phyloP scores from a whole-genome alignment of 2,797 vertebrate species.

The Eremophila alpestris region DNA sequence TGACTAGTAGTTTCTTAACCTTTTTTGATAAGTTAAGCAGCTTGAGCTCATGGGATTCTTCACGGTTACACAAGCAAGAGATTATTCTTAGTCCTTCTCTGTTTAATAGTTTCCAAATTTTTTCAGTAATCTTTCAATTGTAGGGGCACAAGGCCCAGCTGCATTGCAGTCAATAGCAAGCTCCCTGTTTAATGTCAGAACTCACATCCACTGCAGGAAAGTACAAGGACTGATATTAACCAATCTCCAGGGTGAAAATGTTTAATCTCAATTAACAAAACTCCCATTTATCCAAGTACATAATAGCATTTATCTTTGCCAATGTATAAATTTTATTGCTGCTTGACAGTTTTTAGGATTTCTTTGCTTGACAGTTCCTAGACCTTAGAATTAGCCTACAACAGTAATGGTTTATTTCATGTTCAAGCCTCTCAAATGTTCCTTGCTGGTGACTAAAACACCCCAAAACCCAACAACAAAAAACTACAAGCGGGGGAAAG shows the following conservation, averaged over 20 bases:
- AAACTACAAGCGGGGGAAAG: rapidly evolving
- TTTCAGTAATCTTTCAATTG: background rate
- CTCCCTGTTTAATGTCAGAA: background rate
- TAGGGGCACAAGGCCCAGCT: background rate
- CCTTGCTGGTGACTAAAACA: background rate
- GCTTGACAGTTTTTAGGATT: background rate
- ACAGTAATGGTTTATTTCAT: background rate
- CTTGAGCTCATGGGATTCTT: background rate
- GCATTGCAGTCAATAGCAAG: background rate
- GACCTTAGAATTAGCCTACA: background rate
- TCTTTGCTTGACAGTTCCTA: background rate
- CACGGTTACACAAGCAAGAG: background rate
- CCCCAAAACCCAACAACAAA: too few species aligned
- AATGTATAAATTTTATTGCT: background rate
- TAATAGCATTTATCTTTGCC: background rate
- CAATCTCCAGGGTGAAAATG: background rate
- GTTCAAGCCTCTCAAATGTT: background rate
- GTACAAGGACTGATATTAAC: background rate
- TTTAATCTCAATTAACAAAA: background rate
- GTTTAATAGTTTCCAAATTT: background rate
- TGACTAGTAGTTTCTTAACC: background rate
- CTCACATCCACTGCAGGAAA: background rate
- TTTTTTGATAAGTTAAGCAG: background rate
- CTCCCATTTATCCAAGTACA: background rate
- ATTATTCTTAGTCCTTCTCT: background rate